Evolutionary conservation across 2,797 vertebrate species (phyloP).

Genomic region (Ambastaia sidthimunki): DNA sequence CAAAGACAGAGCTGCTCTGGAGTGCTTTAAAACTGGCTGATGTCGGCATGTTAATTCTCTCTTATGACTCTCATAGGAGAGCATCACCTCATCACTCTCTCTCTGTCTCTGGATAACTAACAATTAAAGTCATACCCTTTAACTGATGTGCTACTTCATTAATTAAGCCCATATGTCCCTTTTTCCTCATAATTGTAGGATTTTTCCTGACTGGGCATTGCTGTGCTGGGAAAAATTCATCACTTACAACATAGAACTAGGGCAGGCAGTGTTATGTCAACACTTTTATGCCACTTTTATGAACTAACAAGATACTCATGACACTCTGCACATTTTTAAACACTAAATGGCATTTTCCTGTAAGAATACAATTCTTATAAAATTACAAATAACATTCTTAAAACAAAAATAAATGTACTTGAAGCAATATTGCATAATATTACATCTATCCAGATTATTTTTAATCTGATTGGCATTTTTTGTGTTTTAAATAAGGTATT

Average conservation of each 20-base stretch:
- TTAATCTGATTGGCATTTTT: no score
- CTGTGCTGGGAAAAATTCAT: constrained; percentile 13
- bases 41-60: constrained; percentile 56
- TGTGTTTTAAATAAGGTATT: no score
- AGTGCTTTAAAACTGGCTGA: constrained; percentile 46
- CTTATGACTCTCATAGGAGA: constrained; percentile 44
- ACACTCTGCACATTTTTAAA: constrained; percentile 19
- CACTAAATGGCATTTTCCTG: not conserved
- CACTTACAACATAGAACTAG: constrained; percentile 15
- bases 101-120: constrained; percentile 50
- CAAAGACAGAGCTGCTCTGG: constrained; percentile 21
- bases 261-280: constrained; percentile 26
- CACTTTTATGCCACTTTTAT: not conserved
- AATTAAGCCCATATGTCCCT: constrained; percentile 57
- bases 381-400: no score
- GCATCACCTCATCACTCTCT: constrained; percentile 22
- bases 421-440: no score
- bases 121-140: constrained; percentile 48
- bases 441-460: no score
- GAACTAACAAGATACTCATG: no score
- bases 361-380: no score
- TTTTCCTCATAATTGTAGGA: constrained; percentile 16
- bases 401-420: no score
- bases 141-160: constrained; percentile 49
- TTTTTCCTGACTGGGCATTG: constrained; percentile 51